A percentile compares a stretch with the other conserved stretches of the same genome.
Conservation (phyloP, 2,797 vertebrate genomes). For the Crocidura indochinensis region DNA sequence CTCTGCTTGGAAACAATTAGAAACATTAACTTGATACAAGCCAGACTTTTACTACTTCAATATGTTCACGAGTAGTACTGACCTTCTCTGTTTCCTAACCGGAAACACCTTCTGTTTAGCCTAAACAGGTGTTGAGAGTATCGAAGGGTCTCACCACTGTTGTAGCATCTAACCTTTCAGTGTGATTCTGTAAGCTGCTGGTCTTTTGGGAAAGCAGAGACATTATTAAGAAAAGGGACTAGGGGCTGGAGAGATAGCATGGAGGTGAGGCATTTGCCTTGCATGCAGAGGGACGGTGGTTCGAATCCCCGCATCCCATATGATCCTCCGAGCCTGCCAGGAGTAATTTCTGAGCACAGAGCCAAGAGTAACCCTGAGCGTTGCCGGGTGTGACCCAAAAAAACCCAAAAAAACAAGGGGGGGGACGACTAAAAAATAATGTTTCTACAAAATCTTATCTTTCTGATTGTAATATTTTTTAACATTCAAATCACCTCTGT, state of each 20-base stretch:
- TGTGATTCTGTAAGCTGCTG: neutral
- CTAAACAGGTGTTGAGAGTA: neutral
- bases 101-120: conserved; percentile 39
- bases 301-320: too few relatives aligned
- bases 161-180: conserved; percentile 70
- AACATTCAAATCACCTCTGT: neutral
- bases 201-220: conserved; percentile 15
- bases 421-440: neutral
- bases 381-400: too few relatives aligned
- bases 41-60: conserved; percentile 43
- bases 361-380: too few relatives aligned
- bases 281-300: too few relatives aligned
- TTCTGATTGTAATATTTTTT: conserved; percentile 2
- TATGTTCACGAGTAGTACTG: conserved; percentile 60
- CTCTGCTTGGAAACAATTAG: conserved; percentile 48
- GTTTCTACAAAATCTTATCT: conserved; percentile 25
- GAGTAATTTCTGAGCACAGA: too few relatives aligned
- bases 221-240: neutral
- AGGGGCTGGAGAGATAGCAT: too few relatives aligned
- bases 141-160: neutral
- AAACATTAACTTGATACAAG: conserved; percentile 60
- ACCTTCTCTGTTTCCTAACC: conserved; percentile 57
- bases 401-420: too few relatives aligned
- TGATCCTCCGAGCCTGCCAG: too few relatives aligned
- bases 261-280: too few relatives aligned